Conservation (phyloP, 2,888 invertebrate genomes). For the Clitarchus hookeri region DNA sequence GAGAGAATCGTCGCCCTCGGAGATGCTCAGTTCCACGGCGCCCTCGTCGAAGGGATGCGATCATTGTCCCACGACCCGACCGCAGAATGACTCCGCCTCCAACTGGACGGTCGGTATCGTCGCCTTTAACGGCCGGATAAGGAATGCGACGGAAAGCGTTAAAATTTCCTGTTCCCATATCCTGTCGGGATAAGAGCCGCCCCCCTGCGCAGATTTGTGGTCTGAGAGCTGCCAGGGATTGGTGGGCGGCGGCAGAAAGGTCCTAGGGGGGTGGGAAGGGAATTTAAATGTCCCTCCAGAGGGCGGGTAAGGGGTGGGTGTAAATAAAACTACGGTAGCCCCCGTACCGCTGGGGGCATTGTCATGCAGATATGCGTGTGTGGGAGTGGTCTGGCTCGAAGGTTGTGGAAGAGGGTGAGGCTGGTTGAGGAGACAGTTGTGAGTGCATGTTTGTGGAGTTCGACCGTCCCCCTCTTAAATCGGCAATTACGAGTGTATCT, state of each 20-base stretch:
- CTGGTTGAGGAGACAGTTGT: too few species aligned
- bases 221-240: not conserved
- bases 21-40: not conserved
- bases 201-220: not conserved
- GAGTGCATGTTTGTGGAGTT: not conserved
- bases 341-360: not conserved
- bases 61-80: not conserved
- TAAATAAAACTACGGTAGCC: not conserved
- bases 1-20: not conserved
- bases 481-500: not conserved
- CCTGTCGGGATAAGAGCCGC: not conserved
- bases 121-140: conserved; percentile 3
- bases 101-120: not conserved
- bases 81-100: not conserved
- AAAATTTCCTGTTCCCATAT: conserved; percentile 26
- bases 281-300: not conserved
- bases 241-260: not conserved
- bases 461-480: not conserved
- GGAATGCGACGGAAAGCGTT: conserved; percentile 18
- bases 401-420: not conserved
- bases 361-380: conserved; percentile 7
- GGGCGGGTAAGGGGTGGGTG: not conserved
- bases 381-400: not conserved
- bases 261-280: not conserved
- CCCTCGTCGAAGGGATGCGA: not conserved